These are phyloP conservation scores for Zaprionus inermis DNA, from an alignment of 1,140 invertebrate genomes.

Conservation along the genomic window DNA sequence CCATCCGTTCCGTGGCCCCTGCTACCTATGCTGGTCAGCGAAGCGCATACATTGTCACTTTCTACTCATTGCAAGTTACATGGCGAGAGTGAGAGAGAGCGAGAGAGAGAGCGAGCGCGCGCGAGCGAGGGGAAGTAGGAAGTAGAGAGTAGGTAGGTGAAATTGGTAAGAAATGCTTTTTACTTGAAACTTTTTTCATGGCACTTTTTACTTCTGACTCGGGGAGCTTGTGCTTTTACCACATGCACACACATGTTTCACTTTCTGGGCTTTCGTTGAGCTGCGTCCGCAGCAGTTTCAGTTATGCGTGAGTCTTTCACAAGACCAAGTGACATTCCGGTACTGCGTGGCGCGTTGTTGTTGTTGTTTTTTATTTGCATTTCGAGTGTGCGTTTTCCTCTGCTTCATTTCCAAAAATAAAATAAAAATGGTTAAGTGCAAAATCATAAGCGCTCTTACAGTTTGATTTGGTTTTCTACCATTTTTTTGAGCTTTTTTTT, in stretches of 20 bases:
- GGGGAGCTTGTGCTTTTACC: slow-evolving; percentile 4
- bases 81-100: neutral
- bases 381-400: too few relatives aligned
- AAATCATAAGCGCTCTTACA: neutral
- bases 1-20: neutral
- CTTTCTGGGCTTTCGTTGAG: slow-evolving; percentile 17
- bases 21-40: slow-evolving; percentile 26
- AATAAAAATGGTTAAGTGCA: slow-evolving; percentile 9
- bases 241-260: slow-evolving; percentile 23
- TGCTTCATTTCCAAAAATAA: too few relatives aligned
- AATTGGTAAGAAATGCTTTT: slow-evolving; percentile 23
- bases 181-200: slow-evolving; percentile 25
- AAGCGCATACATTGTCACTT: slow-evolving; percentile 68
- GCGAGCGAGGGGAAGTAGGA: neutral
- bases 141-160: neutral
- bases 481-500: slow-evolving; percentile 4
- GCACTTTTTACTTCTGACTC: slow-evolving; percentile 40
- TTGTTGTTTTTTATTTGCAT: slow-evolving; percentile 14
- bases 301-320: slow-evolving; percentile 82
- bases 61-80: slow-evolving; percentile 54
- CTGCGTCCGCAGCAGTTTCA: slow-evolving; percentile 48
- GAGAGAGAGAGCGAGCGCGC: too few relatives aligned
- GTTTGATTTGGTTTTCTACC: slow-evolving; percentile 47
- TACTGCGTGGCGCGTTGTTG: slow-evolving; percentile 9
- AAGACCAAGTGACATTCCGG: slow-evolving; percentile 74